Conservation (phyloP, 2,888 invertebrate species). For the Agrotis exclamationis region DNA sequence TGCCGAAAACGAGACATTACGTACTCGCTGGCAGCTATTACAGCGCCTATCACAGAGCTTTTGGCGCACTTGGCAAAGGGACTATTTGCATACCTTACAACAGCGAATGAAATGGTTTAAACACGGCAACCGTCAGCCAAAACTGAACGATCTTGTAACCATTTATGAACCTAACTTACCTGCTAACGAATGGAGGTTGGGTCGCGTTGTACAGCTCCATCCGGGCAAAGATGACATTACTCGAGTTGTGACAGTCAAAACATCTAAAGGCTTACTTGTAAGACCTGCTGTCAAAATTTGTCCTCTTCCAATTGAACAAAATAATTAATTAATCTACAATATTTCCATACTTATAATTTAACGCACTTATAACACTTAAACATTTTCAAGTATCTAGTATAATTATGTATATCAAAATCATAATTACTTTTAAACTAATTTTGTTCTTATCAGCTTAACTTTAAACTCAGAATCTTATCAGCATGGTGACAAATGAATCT, state of each 20-base stretch:
- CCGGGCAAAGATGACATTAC: constrained; percentile 4
- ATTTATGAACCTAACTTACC: constrained; percentile 5
- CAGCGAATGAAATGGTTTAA: constrained; percentile 9
- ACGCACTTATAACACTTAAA: no score
- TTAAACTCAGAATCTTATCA: no score
- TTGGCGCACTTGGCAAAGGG: constrained; percentile 5
- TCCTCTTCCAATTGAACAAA: no score
- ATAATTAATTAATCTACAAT: no score
- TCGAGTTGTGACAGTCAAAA: constrained; percentile 4
- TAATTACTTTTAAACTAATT: no score
- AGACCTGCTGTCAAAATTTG: no score
- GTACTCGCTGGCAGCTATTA: constrained; percentile 2
- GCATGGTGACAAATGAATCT: no score
- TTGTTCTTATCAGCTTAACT: no score
- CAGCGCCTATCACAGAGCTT: not conserved
- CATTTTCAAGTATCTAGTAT: no score
- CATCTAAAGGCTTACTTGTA: not conserved
- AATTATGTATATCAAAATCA: no score
- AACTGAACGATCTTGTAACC: constrained; percentile 11
- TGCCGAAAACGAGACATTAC: not conserved
- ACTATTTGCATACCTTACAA: constrained; percentile 5
- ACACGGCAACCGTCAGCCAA: constrained; percentile 3
- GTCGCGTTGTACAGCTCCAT: not conserved
- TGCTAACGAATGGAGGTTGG: not conserved
- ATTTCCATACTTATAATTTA: no score